Evolutionary conservation across 2,888 invertebrate species (phyloP), one percentile per base, ranked within the genome.

Genomic region (Polydrusus tereticollis): DNA sequence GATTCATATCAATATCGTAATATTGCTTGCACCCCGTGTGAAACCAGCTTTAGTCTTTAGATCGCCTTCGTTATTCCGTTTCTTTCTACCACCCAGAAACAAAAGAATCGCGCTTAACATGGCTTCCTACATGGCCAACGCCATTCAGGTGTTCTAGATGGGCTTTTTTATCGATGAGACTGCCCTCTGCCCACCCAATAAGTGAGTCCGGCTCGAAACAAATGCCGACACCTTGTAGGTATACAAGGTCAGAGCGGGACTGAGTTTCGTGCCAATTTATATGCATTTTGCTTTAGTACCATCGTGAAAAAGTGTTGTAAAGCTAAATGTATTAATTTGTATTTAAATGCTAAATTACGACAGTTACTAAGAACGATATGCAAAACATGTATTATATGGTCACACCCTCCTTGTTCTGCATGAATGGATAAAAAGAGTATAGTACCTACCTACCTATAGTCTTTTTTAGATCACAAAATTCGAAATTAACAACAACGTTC

Each of bases 111-210:
- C 83, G 80, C 80, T 82, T 82, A 85, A 83, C 83, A 85, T 84
- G 85, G 84, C 84, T 84, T 82, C 84, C 83, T 83, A 80, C 82
- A 81, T 82, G 80, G 58, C 82, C 82, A 83, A 83, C 83, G 83
- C 84, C 83, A 84, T 84, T 84, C 84, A 84, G 83, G 82, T 83
- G 82, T 82, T 83, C 80, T 81, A 80, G 82, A 83, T 83, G 81
- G 82, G 82, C 81, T 82, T 78, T 60, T 78, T 80, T 79, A 80
- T 81, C 81, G 82, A 79, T 78, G 79, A 80, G 82, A 81, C 83
- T 82, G 82, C 82, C 83, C 82, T 81, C 82, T 82, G 83, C 83
- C 84, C 84, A 84, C 84, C 83, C 84, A 84, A 84, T 84, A 84
- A 84, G 84, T 83, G 82, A 81, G 79, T 80, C 79, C 47, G 20